Evolutionary conservation across 1,140 invertebrate species (phyloP).

Genomic region (Oreohelix idahoensis): DNA sequence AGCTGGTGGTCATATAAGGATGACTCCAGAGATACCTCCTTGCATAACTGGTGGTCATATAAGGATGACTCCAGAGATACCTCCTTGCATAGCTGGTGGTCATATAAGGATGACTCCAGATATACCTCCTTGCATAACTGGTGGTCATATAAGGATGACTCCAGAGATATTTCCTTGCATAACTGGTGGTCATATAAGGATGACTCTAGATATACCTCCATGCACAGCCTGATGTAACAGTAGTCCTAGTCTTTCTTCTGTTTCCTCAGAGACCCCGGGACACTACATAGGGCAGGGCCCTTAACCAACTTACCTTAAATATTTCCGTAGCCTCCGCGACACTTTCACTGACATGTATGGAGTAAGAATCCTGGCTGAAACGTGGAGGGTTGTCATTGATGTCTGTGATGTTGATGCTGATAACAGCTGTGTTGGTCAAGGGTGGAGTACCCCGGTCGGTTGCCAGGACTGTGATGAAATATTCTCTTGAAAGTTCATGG

Average conservation of each 20-base stretch:
- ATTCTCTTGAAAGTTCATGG: constrained; percentile 85
- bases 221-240: background rate
- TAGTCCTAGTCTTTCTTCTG: background rate
- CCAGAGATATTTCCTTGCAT: no score
- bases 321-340: constrained; percentile 54
- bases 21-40: no score
- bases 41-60: no score
- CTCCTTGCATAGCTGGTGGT: no score
- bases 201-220: no score
- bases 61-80: no score
- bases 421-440: constrained; percentile 79
- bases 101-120: no score
- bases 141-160: no score
- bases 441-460: constrained; percentile 81
- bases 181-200: no score
- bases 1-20: no score
- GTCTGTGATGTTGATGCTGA: constrained; percentile 89
- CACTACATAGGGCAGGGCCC: background rate
- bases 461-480: constrained; percentile 91
- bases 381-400: constrained; percentile 93
- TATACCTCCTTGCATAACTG: no score
- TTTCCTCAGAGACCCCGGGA: no score
- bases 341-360: constrained; percentile 64
- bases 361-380: constrained; percentile 76
- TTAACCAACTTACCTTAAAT: constrained; percentile 77